phyloP scores from a whole-genome alignment of 2,113 vertebrate genomes.

The Puffinus mauretanicus region DNA sequence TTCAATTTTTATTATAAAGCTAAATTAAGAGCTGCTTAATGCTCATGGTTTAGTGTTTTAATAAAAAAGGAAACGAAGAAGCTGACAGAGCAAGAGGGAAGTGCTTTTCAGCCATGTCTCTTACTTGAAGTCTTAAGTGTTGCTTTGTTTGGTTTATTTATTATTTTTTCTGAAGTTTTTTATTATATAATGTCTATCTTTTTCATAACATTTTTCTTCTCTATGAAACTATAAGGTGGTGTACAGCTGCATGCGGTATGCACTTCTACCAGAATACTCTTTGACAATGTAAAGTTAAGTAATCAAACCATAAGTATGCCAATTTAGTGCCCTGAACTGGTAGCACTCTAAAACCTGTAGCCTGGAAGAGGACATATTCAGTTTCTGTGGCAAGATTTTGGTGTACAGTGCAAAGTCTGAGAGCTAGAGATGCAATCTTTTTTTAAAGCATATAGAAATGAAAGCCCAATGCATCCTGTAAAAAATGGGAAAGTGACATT shows the following conservation, averaged over 20 bases:
- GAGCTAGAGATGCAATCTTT: background rate
- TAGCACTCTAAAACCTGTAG: background rate
- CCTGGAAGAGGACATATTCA: background rate
- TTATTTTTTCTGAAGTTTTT: background rate
- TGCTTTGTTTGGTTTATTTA: slow-evolving; percentile 12
- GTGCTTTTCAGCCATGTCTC: slow-evolving; percentile 9
- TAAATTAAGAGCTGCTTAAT: slow-evolving; percentile 69
- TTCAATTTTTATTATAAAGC: slow-evolving; percentile 68
- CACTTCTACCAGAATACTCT: background rate
- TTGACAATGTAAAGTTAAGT: background rate
- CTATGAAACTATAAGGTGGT: background rate
- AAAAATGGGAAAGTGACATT: background rate
- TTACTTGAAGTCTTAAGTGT: slow-evolving; percentile 23
- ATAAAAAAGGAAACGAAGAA: slow-evolving; percentile 52
- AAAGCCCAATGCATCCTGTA: background rate
- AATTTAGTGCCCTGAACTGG: background rate
- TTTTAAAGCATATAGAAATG: background rate
- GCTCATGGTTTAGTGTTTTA: slow-evolving; percentile 66
- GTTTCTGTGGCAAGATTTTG: background rate
- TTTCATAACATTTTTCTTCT: background rate
- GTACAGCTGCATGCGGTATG: background rate
- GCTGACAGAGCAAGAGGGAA: background rate
- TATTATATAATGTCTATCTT: background rate
- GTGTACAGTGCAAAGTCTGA: background rate
- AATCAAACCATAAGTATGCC: background rate